phyloP scores from a whole-genome alignment of 2,888 invertebrate species.

The Rhingia campestris region DNA sequence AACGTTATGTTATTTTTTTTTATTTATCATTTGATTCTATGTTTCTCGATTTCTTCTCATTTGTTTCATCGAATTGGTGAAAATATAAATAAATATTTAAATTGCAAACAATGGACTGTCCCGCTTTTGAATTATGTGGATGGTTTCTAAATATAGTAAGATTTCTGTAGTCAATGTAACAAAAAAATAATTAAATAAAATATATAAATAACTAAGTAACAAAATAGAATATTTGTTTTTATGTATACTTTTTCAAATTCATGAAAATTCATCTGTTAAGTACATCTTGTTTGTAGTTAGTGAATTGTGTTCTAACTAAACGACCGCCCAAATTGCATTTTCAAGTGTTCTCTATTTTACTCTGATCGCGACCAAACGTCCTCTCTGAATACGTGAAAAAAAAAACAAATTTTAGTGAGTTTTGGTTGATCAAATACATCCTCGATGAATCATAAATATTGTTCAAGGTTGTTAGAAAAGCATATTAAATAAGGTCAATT shows the following conservation, averaged over 20 bases:
- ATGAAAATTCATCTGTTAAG: not conserved
- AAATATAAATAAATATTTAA: not conserved
- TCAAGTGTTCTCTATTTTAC: too few species aligned
- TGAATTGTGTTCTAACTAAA: too few species aligned
- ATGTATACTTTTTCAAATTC: not conserved
- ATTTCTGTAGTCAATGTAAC: slow-evolving; percentile 64
- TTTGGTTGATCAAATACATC: too few species aligned
- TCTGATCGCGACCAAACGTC: too few species aligned
- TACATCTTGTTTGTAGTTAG: too few species aligned
- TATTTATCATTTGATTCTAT: not conserved
- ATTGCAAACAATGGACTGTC: not conserved
- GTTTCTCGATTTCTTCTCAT: slow-evolving; percentile 10
- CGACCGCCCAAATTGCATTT: too few species aligned
- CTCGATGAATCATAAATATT: too few species aligned
- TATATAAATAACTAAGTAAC: slow-evolving; percentile 19
- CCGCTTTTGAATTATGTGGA: not conserved
- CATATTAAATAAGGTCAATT: too few species aligned
- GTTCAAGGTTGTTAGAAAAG: too few species aligned
- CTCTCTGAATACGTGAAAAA: too few species aligned
- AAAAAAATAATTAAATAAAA: slow-evolving; percentile 29
- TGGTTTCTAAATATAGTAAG: slow-evolving; percentile 24
- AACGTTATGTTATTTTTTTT: not conserved
- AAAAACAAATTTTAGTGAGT: too few species aligned
- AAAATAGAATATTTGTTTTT: slow-evolving; percentile 1
- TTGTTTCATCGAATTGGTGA: slow-evolving; percentile 34